Conservation (phyloP, 2,113 vertebrate species). For the Taxidea taxus region DNA sequence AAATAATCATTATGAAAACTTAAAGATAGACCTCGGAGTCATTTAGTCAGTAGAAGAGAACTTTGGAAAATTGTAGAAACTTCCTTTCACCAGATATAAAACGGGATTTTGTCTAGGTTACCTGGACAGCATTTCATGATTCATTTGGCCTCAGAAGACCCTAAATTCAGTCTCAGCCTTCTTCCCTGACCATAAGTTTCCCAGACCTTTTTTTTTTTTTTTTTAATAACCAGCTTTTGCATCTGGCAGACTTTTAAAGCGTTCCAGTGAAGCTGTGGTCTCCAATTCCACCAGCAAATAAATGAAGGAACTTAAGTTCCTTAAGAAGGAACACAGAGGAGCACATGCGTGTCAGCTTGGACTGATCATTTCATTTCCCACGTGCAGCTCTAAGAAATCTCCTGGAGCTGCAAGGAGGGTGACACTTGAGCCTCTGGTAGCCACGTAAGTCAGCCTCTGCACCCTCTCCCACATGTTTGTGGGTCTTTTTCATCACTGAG, state of each 20-base stretch:
- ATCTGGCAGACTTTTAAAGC: not conserved
- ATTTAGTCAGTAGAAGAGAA: not conserved
- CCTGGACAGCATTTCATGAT: not conserved
- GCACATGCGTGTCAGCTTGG: not conserved
- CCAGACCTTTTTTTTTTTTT: not conserved
- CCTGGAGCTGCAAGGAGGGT: not conserved
- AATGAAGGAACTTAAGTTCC: not conserved
- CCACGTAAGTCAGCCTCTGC: not conserved
- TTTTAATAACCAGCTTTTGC: not conserved
- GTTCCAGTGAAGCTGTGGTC: not conserved
- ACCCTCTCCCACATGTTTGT: conserved; percentile 13
- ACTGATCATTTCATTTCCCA: not conserved
- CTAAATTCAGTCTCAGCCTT: not conserved
- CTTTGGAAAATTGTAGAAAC: not conserved
- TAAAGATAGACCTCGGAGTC: not conserved
- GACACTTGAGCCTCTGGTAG: not conserved
- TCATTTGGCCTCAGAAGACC: not conserved
- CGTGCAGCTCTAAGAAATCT: not conserved
- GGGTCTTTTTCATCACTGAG: not conserved
- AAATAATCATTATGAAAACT: not conserved
- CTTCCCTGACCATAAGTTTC: not conserved
- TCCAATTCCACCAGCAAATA: not conserved
- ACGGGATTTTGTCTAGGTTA: not conserved
- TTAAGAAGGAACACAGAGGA: not conserved
- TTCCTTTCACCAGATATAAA: not conserved